Percentiles rank a stretch among this genome's conserved stretches.
These are phyloP conservation scores for Zophobas morio DNA, from an alignment of 1,140 invertebrate genomes.

Conservation along the genomic window DNA sequence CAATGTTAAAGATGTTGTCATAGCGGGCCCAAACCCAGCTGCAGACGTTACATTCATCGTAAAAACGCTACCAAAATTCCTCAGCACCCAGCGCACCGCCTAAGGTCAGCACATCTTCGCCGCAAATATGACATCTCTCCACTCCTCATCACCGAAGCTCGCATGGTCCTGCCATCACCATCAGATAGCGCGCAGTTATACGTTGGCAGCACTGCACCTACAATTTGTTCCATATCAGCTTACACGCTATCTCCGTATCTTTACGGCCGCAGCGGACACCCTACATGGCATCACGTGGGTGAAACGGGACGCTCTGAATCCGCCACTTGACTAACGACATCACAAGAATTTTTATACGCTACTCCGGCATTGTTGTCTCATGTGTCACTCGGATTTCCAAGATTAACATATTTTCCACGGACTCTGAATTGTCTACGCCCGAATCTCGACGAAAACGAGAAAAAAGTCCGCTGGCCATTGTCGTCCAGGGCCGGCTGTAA, in stretches of 20 bases:
- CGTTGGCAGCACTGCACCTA: constrained; percentile 63
- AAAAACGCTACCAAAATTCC: too few species aligned
- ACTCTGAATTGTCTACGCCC: neutral
- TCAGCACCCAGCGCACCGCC: too few species aligned
- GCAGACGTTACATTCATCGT: too few species aligned
- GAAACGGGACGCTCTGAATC: constrained; percentile 54
- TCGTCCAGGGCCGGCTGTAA: neutral
- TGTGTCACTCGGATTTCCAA: constrained; percentile 48
- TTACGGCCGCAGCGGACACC: constrained; percentile 62
- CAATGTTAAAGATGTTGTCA: too few species aligned
- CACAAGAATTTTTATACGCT: constrained; percentile 53
- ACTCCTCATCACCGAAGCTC: neutral
- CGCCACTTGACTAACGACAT: constrained; percentile 58
- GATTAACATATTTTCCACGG: constrained; percentile 46
- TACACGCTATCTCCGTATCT: constrained; percentile 64
- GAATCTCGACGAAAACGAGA: neutral
- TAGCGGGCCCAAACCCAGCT: too few species aligned
- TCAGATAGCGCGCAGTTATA: constrained; percentile 60
- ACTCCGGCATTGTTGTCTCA: constrained; percentile 49
- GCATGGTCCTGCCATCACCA: constrained; percentile 48
- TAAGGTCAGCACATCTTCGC: too few species aligned
- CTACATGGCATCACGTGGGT: constrained; percentile 61
- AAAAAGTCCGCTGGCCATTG: neutral
- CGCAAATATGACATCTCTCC: too few species aligned
- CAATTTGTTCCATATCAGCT: constrained; percentile 66